Evolutionary conservation across 2,113 vertebrate species (phyloP), one percentile per base, ranked within the genome.

Genomic region (Malurus elegans): DNA sequence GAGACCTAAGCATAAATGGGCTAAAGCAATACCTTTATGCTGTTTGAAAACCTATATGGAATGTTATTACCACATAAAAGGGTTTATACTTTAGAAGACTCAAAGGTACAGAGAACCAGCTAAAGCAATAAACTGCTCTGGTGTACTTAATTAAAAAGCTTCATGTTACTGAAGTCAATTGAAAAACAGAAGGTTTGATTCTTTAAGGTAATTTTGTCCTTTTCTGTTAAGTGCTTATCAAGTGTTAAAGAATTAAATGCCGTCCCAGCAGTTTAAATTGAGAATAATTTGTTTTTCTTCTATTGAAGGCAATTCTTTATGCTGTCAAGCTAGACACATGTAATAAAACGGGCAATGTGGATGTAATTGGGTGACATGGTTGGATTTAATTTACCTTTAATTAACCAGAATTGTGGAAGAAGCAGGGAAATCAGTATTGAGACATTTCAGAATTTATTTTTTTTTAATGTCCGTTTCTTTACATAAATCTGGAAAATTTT

Each of bases 111-210:
- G 92, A 93, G 94, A 94, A 75, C 93, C 80, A 96, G 96, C 79
- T 95, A 86, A 97, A 97, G 96, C 97, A 96, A 98, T 97, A 98
- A 98, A 97, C 86, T 96, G 25, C 50, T 92, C 65, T 86, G 86
- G 93, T 93, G 76, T 84, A 94, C 94, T 96, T 97, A 97, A 97
- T 97, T 98, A 97, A 97, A 97, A 97, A 97, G 95, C 54, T 73
- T 96, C 91, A 97, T 86, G 70, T 98, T 97, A 96, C 95, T 95
- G 94, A 91, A 95, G 48, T 92, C 80, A 70, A 82, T 92, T 97
- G 93, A 97, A 96, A 97, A 98, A 96, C 84, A 65, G 92, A 92
- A 82, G 50, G 94, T 93, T 94, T 97, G 71, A 96, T 96, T 97
- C 70, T 95, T 95, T 83, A 84, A 93, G 86, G 96, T 97, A 96